These are phyloP conservation scores for Micromesistius poutassou DNA, from an alignment of 2,797 vertebrate genomes.

Conservation along the genomic window DNA sequence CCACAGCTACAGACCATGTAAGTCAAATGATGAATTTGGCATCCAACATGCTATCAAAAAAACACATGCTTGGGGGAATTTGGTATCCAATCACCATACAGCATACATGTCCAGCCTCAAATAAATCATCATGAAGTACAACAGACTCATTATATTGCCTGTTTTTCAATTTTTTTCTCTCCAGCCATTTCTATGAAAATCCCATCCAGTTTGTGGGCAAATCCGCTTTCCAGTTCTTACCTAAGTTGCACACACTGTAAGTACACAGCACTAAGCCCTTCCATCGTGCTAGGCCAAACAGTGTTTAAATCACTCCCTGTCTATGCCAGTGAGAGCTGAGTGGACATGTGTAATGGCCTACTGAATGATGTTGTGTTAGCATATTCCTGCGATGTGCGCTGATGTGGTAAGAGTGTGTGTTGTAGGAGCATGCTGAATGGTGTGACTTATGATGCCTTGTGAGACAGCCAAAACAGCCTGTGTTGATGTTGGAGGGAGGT, in stretches of 20 bases:
- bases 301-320: conserved; percentile 64
- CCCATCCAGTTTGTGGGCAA: conserved; percentile 94
- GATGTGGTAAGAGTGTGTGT: conserved; percentile 64
- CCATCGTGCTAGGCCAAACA: conserved; percentile 59
- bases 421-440: conserved; percentile 69
- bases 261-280: conserved; percentile 67
- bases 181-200: conserved; percentile 94
- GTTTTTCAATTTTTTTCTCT: conserved; percentile 17
- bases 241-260: conserved; percentile 93
- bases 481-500: conserved; percentile 70
- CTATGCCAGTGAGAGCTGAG: conserved; percentile 57
- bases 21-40: conserved; percentile 52
- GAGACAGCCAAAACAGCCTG: conserved; percentile 61
- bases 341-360: conserved; percentile 66
- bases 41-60: neutral
- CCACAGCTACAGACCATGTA: conserved; percentile 93
- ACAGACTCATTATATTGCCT: neutral
- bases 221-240: conserved; percentile 91
- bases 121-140: conserved; percentile 9
- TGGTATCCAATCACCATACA: conserved; percentile 22
- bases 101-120: conserved; percentile 12
- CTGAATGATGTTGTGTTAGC: conserved; percentile 69
- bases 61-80: neutral
- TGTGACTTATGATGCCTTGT: conserved; percentile 69
- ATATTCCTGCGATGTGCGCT: conserved; percentile 54